phyloP scores from a whole-genome alignment of 2,797 vertebrate species.

The Chiroxiphia lanceolata region DNA sequence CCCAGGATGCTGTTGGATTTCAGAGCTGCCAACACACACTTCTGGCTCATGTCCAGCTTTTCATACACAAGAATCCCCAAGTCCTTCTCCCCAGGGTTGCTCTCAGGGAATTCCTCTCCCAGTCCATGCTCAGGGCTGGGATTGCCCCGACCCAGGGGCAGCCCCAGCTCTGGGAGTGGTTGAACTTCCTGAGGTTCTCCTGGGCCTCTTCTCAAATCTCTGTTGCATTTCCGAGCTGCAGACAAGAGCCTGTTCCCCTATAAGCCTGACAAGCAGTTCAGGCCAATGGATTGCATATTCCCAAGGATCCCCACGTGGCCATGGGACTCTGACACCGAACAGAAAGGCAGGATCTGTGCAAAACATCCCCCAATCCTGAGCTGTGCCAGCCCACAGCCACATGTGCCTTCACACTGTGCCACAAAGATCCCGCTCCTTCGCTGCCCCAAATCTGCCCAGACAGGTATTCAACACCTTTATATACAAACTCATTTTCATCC shows the following conservation, averaged over 20 bases:
- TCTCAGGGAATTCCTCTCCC: not conserved
- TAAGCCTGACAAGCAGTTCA: not conserved
- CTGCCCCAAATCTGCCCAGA: not conserved
- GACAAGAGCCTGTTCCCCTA: not conserved
- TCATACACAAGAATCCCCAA: accelerated
- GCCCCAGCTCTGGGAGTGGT: not conserved
- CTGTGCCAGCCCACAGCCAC: not conserved
- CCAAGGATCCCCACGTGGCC: not conserved
- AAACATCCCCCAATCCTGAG: not conserved
- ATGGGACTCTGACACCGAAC: not conserved
- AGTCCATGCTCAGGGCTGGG: not conserved
- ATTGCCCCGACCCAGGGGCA: not conserved
- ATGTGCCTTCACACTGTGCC: not conserved
- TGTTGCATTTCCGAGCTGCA: not conserved
- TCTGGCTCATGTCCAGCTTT: not conserved
- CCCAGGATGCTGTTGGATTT: not conserved
- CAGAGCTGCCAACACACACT: not conserved
- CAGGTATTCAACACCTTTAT: not conserved
- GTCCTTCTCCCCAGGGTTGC: not conserved
- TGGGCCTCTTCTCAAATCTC: not conserved
- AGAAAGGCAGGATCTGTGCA: not conserved
- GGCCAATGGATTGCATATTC: not conserved
- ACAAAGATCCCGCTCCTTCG: too few species aligned
- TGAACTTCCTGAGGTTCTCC: accelerated
- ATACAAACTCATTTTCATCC: accelerated